Percentiles rank a stretch among this genome's conserved stretches.
Evolutionary conservation across 2,888 invertebrate genomes (phyloP).

Genomic region (Ochropacha duplaris): DNA sequence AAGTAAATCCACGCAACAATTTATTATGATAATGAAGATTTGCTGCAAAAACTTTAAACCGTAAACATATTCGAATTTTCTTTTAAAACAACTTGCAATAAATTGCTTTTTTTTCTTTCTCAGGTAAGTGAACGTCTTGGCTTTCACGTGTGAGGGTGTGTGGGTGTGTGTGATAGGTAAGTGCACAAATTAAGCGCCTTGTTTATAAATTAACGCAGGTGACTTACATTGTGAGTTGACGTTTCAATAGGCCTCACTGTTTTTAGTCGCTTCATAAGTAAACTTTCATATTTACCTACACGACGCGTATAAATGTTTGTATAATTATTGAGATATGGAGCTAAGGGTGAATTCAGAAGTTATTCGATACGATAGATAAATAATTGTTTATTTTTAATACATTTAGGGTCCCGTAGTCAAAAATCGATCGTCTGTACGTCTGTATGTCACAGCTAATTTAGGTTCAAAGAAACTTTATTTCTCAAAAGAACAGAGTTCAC

Average conservation of each 20-base stretch:
- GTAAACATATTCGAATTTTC: not conserved
- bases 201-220: constrained; percentile 36
- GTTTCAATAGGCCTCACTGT: constrained; percentile 22
- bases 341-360: not conserved
- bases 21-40: not conserved
- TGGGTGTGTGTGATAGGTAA: constrained; percentile 10
- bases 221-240: constrained; percentile 26
- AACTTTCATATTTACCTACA: constrained; percentile 1
- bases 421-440: too few species aligned
- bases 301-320: constrained; percentile 1
- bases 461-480: too few species aligned
- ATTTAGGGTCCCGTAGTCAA: too few species aligned
- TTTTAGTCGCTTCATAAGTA: constrained; percentile 6
- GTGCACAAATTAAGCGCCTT: constrained; percentile 31
- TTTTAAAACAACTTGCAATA: not conserved
- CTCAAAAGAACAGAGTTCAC: too few species aligned
- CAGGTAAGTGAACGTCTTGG: not conserved
- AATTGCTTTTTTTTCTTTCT: not conserved
- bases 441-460: too few species aligned
- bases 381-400: too few species aligned
- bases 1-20: not conserved
- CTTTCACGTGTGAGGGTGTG: not conserved
- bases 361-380: not conserved
- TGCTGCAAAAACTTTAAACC: not conserved
- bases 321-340: not conserved